Evolutionary conservation across 2,888 invertebrate genomes (phyloP).

Genomic region (Thumatha senex): DNA sequence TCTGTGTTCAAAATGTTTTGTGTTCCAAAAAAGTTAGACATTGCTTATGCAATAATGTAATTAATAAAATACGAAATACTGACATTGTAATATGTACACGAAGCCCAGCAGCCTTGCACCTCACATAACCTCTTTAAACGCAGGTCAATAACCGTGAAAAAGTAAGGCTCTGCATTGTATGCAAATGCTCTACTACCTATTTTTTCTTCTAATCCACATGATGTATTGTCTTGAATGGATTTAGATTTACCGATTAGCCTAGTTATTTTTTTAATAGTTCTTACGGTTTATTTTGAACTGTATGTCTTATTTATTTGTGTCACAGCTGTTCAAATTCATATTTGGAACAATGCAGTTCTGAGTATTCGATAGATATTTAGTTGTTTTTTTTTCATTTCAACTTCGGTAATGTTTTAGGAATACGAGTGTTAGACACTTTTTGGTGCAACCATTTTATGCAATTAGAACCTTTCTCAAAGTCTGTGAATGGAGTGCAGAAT

Average conservation of each 20-base stretch:
- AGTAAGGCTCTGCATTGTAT: slow-evolving; percentile 45
- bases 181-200: slow-evolving; percentile 36
- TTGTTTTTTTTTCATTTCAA: neutral
- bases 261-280: slow-evolving; percentile 19
- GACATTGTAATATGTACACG: slow-evolving; percentile 10
- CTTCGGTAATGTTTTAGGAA: too few species aligned
- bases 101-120: slow-evolving; percentile 34
- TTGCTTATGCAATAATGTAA: slow-evolving; percentile 24
- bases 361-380: neutral
- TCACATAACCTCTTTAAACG: slow-evolving; percentile 29
- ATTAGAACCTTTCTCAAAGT: too few species aligned
- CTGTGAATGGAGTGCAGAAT: too few species aligned
- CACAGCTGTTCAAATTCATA: neutral
- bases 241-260: slow-evolving; percentile 25
- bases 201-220: slow-evolving; percentile 24
- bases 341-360: neutral
- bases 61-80: slow-evolving; percentile 17
- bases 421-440: too few species aligned
- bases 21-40: slow-evolving; percentile 12
- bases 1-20: neutral
- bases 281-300: slow-evolving; percentile 6
- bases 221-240: slow-evolving; percentile 37
- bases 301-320: slow-evolving; percentile 1
- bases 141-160: slow-evolving; percentile 35
- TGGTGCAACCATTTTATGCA: too few species aligned